phyloP scores from a whole-genome alignment of 2,888 invertebrate species.

The Sinotaia quadrata region DNA sequence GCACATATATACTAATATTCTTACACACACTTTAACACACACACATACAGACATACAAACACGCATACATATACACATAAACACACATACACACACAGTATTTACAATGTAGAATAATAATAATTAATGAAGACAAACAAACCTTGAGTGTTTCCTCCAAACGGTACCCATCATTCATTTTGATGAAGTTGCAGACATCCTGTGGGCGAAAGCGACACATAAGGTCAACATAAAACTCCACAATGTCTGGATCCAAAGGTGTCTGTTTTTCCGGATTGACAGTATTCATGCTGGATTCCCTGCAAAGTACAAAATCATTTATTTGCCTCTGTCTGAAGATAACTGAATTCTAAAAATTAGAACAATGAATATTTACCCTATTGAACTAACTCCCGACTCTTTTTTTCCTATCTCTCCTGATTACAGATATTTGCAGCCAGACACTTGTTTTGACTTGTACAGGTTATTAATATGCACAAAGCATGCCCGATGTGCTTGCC shows the following conservation, averaged over 20 bases:
- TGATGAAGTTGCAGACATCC: slow-evolving; percentile 76
- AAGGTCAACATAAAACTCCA: slow-evolving; percentile 79
- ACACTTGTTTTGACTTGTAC: no score
- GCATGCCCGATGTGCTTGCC: no score
- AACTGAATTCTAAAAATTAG: not conserved
- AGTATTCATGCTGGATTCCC: slow-evolving; percentile 61
- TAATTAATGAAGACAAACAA: no score
- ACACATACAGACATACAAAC: not conserved
- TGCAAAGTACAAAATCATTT: slow-evolving; percentile 35
- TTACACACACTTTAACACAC: not conserved
- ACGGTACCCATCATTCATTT: slow-evolving; percentile 76
- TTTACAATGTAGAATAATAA: no score
- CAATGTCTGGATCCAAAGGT: slow-evolving; percentile 71
- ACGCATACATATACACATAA: not conserved
- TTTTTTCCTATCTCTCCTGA: no score
- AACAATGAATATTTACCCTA: not conserved
- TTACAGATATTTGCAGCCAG: no score
- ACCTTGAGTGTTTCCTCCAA: slow-evolving; percentile 77
- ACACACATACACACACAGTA: not conserved
- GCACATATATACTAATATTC: not conserved
- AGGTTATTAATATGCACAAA: no score
- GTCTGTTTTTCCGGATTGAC: slow-evolving; percentile 63
- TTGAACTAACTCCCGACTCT: no score
- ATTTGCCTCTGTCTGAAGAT: not conserved
- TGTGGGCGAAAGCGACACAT: slow-evolving; percentile 77